These are phyloP conservation scores for Ursus arctos DNA, from an alignment of 2,113 vertebrate genomes.

Conservation along the genomic window DNA sequence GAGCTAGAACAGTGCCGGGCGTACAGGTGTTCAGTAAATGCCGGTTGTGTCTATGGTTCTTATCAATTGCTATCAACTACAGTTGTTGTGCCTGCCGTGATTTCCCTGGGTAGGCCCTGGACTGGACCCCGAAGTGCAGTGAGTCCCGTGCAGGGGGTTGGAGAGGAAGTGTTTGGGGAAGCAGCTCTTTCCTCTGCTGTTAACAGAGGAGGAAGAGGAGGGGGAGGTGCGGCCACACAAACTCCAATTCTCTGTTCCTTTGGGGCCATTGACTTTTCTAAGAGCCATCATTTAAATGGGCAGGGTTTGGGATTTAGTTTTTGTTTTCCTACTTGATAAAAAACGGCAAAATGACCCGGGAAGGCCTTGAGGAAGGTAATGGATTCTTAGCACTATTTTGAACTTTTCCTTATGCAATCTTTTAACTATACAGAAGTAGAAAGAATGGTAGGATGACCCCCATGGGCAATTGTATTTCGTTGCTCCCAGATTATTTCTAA, in stretches of 20 bases:
- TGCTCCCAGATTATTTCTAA: not conserved
- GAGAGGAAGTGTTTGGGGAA: constrained; percentile 8
- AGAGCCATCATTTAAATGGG: not conserved
- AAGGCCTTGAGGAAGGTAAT: not conserved
- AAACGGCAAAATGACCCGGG: not conserved
- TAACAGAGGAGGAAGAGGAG: not conserved
- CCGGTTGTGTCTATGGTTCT: not conserved
- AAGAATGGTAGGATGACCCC: not conserved
- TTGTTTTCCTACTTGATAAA: not conserved
- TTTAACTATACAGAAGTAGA: not conserved
- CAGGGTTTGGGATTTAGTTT: not conserved
- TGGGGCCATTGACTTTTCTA: not conserved
- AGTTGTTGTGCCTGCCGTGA: not conserved
- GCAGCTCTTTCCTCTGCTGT: not conserved
- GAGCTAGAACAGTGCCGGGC: not conserved
- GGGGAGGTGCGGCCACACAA: rapidly evolving
- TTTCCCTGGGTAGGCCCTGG: not conserved
- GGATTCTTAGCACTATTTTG: not conserved
- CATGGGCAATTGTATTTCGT: not conserved
- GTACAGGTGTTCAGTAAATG: not conserved
- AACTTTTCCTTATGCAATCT: not conserved
- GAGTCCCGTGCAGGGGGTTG: not conserved
- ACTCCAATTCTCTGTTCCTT: not conserved
- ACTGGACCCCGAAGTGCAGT: not conserved
- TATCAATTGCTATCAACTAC: not conserved